A percentile compares a stretch with the other conserved stretches of the same genome.
Conservation (phyloP, 2,113 vertebrate genomes). For the Daboia siamensis region DNA sequence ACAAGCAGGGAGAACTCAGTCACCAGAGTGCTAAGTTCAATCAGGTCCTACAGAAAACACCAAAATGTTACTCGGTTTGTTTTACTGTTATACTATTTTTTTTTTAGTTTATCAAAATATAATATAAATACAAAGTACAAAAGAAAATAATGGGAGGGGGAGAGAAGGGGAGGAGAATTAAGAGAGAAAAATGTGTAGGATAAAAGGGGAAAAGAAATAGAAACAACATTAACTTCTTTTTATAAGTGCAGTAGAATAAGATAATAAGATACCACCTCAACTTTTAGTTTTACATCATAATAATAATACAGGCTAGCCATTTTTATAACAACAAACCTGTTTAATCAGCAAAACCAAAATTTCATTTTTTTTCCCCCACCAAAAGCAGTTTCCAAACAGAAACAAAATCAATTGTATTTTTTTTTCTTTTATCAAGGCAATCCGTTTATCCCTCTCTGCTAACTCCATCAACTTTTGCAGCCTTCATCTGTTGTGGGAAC, state of each 20-base stretch:
- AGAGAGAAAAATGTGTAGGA: too few species aligned
- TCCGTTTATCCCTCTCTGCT: neutral
- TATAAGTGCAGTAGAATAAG: neutral
- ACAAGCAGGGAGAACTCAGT: slow-evolving; percentile 79
- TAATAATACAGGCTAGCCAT: neutral
- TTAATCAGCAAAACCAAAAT: neutral
- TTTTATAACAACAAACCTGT: neutral
- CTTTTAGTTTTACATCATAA: neutral
- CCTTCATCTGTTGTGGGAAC: neutral
- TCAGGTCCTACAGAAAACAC: slow-evolving; percentile 79
- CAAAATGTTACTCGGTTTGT: slow-evolving; percentile 48
- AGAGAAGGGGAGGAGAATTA: too few species aligned
- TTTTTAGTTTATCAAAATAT: neutral
- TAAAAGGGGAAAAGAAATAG: neutral
- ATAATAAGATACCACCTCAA: neutral
- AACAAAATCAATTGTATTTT: neutral
- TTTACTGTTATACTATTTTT: neutral
- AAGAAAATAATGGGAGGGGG: neutral
- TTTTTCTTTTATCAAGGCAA: neutral
- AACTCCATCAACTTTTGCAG: neutral
- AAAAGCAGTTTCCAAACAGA: neutral
- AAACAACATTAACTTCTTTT: neutral
- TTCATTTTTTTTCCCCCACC: neutral
- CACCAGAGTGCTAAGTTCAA: slow-evolving; percentile 81
- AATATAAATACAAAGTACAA: neutral